Percentiles rank a stretch among this genome's conserved stretches.
These are phyloP conservation scores for Cacoxenus indagator DNA, from an alignment of 2,888 invertebrate genomes.

Conservation along the genomic window DNA sequence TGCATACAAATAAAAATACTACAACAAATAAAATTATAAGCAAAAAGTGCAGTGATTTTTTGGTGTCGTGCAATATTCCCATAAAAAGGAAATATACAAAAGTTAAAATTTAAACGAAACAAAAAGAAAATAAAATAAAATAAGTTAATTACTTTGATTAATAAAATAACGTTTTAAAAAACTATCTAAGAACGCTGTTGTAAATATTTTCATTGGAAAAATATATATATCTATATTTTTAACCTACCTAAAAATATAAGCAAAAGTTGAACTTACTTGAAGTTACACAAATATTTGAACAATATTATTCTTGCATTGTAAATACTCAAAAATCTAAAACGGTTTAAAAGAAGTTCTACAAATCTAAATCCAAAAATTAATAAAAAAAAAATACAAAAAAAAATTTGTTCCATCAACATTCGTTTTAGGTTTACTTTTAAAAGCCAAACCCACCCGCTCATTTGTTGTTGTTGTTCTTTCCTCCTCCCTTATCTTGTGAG, in stretches of 20 bases:
- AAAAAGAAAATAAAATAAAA: constrained; percentile 18
- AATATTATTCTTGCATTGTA: constrained; percentile 13
- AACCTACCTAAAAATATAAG: constrained; percentile 28
- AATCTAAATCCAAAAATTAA: background rate
- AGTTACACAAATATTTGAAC: constrained; percentile 22
- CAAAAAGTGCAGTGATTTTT: constrained; percentile 23
- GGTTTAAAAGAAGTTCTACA: background rate
- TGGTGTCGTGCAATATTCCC: constrained; percentile 17
- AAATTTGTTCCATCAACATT: background rate
- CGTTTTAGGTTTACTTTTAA: background rate
- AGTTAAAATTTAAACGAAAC: constrained; percentile 27
- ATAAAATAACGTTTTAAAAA: constrained; percentile 19
- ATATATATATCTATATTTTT: constrained; percentile 14
- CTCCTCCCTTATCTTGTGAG: constrained; percentile 60
- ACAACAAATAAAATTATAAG: constrained; percentile 33
- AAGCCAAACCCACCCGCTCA: constrained; percentile 16
- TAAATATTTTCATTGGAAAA: constrained; percentile 57
- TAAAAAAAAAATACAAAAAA: background rate
- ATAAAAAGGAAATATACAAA: constrained; percentile 29
- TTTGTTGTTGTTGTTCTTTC: constrained; percentile 58
- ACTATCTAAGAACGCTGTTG: constrained; percentile 54
- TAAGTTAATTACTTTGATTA: background rate
- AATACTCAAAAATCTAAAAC: constrained; percentile 6
- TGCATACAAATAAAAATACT: constrained; percentile 34
- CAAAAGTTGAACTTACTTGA: constrained; percentile 22